These are phyloP conservation scores for Drosophila lacteicornis DNA, from an alignment of 1,140 invertebrate genomes.

Conservation along the genomic window DNA sequence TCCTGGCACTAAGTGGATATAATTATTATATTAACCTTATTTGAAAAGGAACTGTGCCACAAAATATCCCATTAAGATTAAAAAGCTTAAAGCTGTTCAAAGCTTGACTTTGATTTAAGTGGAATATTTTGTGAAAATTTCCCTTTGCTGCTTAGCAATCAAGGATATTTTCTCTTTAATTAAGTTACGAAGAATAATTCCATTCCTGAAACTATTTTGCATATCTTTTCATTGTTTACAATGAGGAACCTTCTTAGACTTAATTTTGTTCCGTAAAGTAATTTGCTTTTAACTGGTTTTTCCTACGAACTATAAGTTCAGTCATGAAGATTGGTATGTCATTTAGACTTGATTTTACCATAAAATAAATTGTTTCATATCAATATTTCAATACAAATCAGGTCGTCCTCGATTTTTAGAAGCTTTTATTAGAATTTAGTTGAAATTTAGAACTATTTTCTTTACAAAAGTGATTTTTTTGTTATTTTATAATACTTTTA, in stretches of 20 bases:
- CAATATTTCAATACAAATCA: too few relatives aligned
- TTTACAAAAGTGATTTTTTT: not conserved
- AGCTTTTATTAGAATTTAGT: not conserved
- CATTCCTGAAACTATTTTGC: not conserved
- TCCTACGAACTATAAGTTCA: too few relatives aligned
- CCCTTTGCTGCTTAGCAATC: not conserved
- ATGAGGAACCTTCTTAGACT: too few relatives aligned
- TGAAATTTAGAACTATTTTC: not conserved
- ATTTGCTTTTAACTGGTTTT: too few relatives aligned
- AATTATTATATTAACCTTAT: constrained; percentile 11
- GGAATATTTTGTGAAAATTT: not conserved
- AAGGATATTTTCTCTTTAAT: constrained; percentile 38
- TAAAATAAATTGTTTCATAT: too few relatives aligned
- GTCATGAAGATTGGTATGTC: too few relatives aligned
- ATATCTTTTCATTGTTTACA: too few relatives aligned
- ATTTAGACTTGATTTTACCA: too few relatives aligned
- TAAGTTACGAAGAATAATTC: not conserved
- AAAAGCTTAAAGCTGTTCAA: constrained; percentile 42
- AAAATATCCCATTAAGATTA: not conserved
- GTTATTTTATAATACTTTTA: too few relatives aligned
- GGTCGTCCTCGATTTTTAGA: too few relatives aligned
- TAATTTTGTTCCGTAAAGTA: too few relatives aligned
- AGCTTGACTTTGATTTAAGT: constrained; percentile 18
- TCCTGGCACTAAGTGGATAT: not conserved
- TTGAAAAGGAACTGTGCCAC: not conserved